These are phyloP conservation scores for Montipora capitata DNA, from an alignment of 92 coral and sea anemone species.

Conservation along the genomic window DNA sequence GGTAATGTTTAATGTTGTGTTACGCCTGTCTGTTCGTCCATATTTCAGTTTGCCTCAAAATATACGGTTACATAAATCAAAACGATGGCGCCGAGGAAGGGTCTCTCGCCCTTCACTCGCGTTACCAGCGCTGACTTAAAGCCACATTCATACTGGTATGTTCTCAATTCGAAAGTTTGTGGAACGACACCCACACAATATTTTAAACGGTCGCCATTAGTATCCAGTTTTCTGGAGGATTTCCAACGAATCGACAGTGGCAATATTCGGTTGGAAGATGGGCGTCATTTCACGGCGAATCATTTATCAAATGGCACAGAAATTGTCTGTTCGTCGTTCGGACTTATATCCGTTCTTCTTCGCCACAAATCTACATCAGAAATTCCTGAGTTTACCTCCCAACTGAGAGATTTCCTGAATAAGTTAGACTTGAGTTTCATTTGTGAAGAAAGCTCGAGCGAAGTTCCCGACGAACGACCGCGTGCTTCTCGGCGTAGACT, in stretches of 20 bases:
- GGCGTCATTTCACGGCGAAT: neutral
- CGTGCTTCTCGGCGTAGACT: neutral
- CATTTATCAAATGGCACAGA: neutral
- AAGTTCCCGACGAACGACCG: neutral
- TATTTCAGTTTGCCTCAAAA: neutral
- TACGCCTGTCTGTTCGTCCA: conserved; percentile 12
- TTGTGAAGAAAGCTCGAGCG: neutral
- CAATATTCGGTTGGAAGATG: neutral
- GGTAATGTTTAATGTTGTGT: neutral
- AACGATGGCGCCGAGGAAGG: conserved; percentile 10
- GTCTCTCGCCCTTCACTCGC: conserved; percentile 5
- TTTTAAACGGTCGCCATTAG: neutral
- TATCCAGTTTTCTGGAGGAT: neutral
- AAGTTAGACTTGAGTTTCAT: neutral
- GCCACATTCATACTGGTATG: neutral
- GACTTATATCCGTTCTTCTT: neutral
- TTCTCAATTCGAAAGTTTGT: conserved; percentile 1
- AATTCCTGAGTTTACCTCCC: neutral
- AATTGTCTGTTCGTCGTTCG: too few species aligned
- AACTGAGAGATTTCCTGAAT: conserved; percentile 3
- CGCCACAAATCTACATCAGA: neutral
- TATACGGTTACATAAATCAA: neutral
- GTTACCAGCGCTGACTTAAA: neutral
- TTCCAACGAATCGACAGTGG: neutral
- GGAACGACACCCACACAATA: neutral